Percentiles rank a stretch among this genome's conserved stretches.
Conservation (phyloP, 2,797 vertebrate species). For the Gymnocypris eckloni region DNA sequence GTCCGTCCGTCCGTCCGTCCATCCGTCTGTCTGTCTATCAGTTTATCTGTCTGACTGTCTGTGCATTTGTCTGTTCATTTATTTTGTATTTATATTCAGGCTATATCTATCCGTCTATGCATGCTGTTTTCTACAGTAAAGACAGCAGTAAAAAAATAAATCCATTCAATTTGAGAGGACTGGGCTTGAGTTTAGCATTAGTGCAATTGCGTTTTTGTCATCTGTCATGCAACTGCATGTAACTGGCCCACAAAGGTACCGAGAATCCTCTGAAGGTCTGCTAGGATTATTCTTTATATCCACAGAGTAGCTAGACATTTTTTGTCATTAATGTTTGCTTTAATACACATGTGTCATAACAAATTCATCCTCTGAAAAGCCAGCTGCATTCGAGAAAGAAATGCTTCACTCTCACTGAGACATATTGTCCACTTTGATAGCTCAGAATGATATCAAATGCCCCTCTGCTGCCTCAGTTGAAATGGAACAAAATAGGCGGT, state of each 20-base stretch:
- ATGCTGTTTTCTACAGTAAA: neutral
- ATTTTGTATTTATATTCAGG: neutral
- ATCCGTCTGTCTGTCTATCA: neutral
- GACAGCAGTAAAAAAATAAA: neutral
- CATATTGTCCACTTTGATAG: slow-evolving; percentile 93
- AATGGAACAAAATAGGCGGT: slow-evolving; percentile 91
- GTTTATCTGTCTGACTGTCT: neutral
- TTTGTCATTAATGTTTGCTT: slow-evolving; percentile 77
- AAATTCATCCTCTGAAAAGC: slow-evolving; percentile 86
- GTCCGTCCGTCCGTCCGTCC: neutral
- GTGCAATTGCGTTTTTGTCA: neutral
- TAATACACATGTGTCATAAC: slow-evolving; percentile 74
- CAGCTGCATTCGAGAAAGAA: slow-evolving; percentile 85
- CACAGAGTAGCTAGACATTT: slow-evolving; percentile 65
- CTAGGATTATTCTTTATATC: slow-evolving; percentile 58
- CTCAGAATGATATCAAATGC: slow-evolving; percentile 93
- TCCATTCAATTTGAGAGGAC: neutral
- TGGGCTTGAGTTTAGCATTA: neutral
- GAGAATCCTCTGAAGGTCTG: slow-evolving; percentile 30
- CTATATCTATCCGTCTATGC: neutral
- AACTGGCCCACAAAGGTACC: slow-evolving; percentile 40
- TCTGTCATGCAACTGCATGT: slow-evolving; percentile 23
- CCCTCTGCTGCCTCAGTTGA: slow-evolving; percentile 85
- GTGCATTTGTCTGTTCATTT: neutral
- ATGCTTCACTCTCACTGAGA: slow-evolving; percentile 79